These are phyloP conservation scores for Nothobranchius kuhntae DNA, from an alignment of 2,113 vertebrate species.

Conservation along the genomic window DNA sequence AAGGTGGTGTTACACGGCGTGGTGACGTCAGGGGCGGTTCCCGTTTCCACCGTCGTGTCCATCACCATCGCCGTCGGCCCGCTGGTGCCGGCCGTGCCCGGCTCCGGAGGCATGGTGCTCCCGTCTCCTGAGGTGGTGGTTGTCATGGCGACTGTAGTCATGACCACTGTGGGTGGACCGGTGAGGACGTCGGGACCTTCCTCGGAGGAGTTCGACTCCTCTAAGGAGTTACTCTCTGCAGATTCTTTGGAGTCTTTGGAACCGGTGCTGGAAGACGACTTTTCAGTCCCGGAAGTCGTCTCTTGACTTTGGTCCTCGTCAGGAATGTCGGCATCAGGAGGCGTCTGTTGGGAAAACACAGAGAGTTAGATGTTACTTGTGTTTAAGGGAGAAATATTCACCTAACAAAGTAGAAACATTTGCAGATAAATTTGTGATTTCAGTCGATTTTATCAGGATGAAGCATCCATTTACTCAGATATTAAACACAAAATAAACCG, in stretches of 20 bases:
- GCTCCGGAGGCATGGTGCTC: background rate
- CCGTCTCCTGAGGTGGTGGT: background rate
- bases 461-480: no score
- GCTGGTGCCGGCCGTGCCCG: background rate
- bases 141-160: background rate
- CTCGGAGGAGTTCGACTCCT: slow-evolving; percentile 9
- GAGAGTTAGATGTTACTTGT: background rate
- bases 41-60: background rate
- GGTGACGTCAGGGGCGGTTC: background rate
- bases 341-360: slow-evolving; percentile 13
- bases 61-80: background rate
- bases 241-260: slow-evolving; percentile 2
- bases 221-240: slow-evolving; percentile 28
- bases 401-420: no score
- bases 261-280: background rate
- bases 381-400: no score
- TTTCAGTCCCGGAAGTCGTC: background rate
- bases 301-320: background rate
- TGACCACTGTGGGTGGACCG: background rate
- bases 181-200: background rate
- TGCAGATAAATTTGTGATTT: no score
- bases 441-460: no score
- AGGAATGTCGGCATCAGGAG: slow-evolving; percentile 27
- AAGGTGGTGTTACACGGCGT: background rate
- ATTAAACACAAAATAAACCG: no score